phyloP scores from a whole-genome alignment of 2,113 vertebrate species.

The Nesogale talazaci region DNA sequence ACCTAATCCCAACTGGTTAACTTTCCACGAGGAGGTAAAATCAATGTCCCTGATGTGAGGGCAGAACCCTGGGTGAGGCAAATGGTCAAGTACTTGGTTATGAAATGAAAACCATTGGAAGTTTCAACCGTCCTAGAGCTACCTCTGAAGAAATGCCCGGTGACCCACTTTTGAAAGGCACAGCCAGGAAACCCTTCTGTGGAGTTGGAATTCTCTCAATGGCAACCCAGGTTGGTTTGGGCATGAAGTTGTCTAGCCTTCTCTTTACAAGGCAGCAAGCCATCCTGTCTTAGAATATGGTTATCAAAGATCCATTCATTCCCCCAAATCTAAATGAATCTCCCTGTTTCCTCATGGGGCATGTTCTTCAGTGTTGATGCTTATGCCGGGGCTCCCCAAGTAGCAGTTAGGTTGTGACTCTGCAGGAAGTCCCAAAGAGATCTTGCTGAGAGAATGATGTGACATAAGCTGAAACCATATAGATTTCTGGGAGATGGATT shows the following conservation, averaged over 20 bases:
- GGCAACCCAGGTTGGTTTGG: not conserved
- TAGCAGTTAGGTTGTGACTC: not conserved
- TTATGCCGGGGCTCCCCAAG: fast-evolving
- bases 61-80: no score
- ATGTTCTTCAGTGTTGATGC: not conserved
- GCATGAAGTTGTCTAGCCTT: not conserved
- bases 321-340: not conserved
- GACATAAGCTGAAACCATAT: not conserved
- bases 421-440: not conserved
- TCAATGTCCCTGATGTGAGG: not conserved
- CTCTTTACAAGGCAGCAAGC: not conserved
- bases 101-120: not conserved
- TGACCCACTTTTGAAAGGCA: not conserved
- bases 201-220: not conserved
- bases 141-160: not conserved
- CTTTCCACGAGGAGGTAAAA: not conserved
- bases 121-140: not conserved
- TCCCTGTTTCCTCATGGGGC: not conserved
- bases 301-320: not conserved
- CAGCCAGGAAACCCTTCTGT: not conserved
- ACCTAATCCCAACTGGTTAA: not conserved
- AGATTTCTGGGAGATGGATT: not conserved
- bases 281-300: not conserved
- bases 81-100: not conserved
- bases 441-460: not conserved